Percentiles rank a stretch among this genome's conserved stretches.
Evolutionary conservation across 2,113 vertebrate species (phyloP).

Genomic region (Holacanthus passer): DNA sequence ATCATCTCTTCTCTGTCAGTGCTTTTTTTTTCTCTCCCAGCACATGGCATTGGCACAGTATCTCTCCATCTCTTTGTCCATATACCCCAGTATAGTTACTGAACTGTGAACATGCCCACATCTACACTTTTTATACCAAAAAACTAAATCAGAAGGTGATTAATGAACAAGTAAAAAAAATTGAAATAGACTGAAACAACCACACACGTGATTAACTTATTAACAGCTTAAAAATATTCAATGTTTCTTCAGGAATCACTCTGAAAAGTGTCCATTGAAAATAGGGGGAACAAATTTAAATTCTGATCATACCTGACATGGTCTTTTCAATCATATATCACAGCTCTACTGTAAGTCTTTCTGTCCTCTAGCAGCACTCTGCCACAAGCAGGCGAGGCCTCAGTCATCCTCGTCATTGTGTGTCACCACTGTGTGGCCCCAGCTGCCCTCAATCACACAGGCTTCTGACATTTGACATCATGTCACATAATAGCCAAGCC

Average conservation of each 20-base stretch:
- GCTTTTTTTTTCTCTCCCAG: neutral
- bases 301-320: too few relatives aligned
- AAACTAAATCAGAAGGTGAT: neutral
- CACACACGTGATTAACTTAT: too few relatives aligned
- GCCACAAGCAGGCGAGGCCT: neutral
- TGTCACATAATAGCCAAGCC: constrained; percentile 39
- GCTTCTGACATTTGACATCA: constrained; percentile 58
- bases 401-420: neutral
- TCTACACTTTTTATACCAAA: neutral
- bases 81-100: neutral
- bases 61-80: constrained; percentile 2
- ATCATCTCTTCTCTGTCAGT: constrained; percentile 6
- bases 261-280: too few relatives aligned
- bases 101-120: neutral
- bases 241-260: too few relatives aligned
- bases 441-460: constrained; percentile 17
- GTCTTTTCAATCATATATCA: too few relatives aligned
- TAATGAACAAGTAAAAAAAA: neutral
- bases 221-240: too few relatives aligned
- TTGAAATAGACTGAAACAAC: too few relatives aligned
- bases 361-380: neutral
- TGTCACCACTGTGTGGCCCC: constrained; percentile 7
- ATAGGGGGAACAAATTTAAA: too few relatives aligned
- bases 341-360: neutral
- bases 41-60: constrained; percentile 9